Evolutionary conservation across 2,797 vertebrate genomes (phyloP).

Genomic region (Enteromius trimaculatus): DNA sequence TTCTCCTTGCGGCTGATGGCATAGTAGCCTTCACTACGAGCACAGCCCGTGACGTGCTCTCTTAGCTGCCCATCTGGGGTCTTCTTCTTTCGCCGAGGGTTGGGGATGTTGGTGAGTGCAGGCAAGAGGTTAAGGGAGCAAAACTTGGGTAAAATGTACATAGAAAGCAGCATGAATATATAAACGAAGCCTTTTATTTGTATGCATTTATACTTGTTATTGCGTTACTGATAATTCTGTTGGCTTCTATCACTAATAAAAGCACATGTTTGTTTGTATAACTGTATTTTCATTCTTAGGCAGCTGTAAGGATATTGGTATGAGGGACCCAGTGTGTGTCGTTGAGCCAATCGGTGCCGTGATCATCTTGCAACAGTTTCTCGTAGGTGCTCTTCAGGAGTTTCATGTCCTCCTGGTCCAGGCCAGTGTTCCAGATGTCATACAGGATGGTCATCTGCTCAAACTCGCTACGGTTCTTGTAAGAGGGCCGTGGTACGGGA

Average conservation of each 20-base stretch:
- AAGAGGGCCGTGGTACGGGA: slow-evolving; percentile 45
- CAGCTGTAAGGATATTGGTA: slow-evolving; percentile 86
- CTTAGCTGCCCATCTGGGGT: slow-evolving; percentile 79
- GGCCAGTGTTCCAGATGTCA: slow-evolving; percentile 92
- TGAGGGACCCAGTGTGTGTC: slow-evolving; percentile 96
- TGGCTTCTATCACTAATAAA: neutral
- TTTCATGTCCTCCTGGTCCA: slow-evolving; percentile 87
- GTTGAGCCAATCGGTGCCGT: slow-evolving; percentile 90
- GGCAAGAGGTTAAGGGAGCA: slow-evolving; percentile 78
- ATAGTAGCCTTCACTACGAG: slow-evolving; percentile 91
- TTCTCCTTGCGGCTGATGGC: slow-evolving; percentile 94
- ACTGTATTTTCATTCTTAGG: neutral
- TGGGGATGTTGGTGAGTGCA: slow-evolving; percentile 89
- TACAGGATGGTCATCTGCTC: slow-evolving; percentile 96
- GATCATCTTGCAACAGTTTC: slow-evolving; percentile 86
- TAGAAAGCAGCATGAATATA: neutral
- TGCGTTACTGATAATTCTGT: neutral
- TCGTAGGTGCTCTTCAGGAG: slow-evolving; percentile 86
- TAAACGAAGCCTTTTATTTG: neutral
- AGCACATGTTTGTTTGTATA: neutral
- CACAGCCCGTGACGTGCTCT: slow-evolving; percentile 88
- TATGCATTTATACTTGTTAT: neutral
- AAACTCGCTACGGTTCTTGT: slow-evolving; percentile 86
- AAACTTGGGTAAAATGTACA: neutral
- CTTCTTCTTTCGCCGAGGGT: slow-evolving; percentile 87